Base-by-base conservation (phyloP, 2,888 invertebrate genomes). In the Aspidiotus destructor region DNA sequence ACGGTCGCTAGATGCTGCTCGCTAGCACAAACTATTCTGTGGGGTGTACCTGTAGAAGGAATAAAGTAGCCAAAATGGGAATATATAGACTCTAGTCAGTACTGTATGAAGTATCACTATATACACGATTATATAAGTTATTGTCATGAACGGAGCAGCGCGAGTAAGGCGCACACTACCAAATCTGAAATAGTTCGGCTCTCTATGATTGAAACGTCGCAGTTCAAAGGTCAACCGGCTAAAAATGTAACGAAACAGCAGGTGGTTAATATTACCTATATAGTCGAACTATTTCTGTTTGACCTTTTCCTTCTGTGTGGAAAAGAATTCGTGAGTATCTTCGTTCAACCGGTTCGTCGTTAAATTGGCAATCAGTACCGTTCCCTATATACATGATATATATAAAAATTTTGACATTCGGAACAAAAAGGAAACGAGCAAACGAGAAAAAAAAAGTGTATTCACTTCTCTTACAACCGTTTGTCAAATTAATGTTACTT, bases 241-340 rank as follows among this genome's bases (percentile, higher is more conserved):
- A 63, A 63, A 63, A 63, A 63, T 53, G 63, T 63, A 63, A 63
- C 63, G 54, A 63, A 63, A 53, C 63, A 63, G 63, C 63, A 63
- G 63, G 63, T 63, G 63, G 53, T 28, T 48, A 13, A 63, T 63
- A 54, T 53, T 41, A 41, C 54, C 41, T 41, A 7, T n/a, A 63
- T 53, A 16, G 60, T 60, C 13, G 16, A 60, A 28, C 15, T n/a
- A 15, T 57, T n/a, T 16, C 16, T 15, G 15, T 57, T 57, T 17
- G 57, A 17, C 16, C 53, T 52, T 53, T 54, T 63, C 63, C 63
- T 63, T 54, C 41, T 54, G 61, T 61, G 16, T 42, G 41, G 40
- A 61, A 42, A 52, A 16, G 52, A 17, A 28, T 41, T 52, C 48
- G 53, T 41, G 28, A n/a, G 41, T 63, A 52, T 63, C 52, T 63